A percentile compares a stretch with the other conserved stretches of the same genome.
Evolutionary conservation across 2,888 invertebrate species (phyloP).

Genomic region (Falcaria lacertinaria): DNA sequence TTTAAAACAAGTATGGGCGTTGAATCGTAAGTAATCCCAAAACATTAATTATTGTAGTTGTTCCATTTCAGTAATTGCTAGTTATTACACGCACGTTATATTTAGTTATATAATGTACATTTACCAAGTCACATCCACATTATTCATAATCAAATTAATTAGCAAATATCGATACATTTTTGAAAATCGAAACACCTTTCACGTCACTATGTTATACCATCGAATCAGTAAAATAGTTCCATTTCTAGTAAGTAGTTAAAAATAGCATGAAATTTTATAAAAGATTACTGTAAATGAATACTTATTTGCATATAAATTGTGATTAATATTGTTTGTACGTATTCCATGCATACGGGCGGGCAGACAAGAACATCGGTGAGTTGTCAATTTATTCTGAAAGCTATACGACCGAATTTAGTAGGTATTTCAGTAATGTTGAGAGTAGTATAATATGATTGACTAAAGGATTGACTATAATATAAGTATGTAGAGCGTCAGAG

Average conservation of each 20-base stretch:
- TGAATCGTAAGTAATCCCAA: no score
- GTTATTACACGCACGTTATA: no score
- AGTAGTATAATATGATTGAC: no score
- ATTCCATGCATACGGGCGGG: slow-evolving; percentile 69
- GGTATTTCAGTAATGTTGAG: no score
- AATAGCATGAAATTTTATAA: background rate
- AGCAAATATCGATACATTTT: background rate
- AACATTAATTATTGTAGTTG: no score
- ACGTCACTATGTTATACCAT: background rate
- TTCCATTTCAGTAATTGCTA: no score
- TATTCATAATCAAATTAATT: no score
- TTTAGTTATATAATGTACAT: background rate
- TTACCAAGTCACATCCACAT: background rate
- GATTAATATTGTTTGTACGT: slow-evolving; percentile 36
- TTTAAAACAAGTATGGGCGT: no score
- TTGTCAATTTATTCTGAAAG: slow-evolving; percentile 22
- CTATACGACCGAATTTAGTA: no score
- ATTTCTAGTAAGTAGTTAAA: background rate
- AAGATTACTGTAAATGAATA: slow-evolving; percentile 1
- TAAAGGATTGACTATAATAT: no score
- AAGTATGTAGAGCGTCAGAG: no score
- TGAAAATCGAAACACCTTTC: background rate
- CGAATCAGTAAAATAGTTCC: background rate
- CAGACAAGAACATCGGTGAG: slow-evolving; percentile 77
- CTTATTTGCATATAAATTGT: slow-evolving; percentile 6